phyloP scores from a whole-genome alignment of 2,797 vertebrate species.

The Acipenser ruthenus region DNA sequence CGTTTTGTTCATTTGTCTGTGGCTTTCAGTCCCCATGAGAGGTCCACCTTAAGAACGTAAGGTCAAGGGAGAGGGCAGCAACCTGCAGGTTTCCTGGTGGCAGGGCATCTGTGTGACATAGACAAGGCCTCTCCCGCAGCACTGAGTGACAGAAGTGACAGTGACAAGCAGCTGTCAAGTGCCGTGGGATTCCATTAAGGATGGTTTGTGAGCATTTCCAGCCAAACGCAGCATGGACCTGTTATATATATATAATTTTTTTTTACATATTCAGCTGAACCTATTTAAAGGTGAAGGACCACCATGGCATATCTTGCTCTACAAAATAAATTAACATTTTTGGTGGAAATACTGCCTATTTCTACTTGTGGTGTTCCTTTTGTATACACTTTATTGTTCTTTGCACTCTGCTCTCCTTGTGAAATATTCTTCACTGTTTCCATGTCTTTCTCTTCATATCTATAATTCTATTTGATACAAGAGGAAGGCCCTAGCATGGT shows the following conservation, averaged over 20 bases:
- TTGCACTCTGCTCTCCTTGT: too few species aligned
- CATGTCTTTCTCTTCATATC: too few species aligned
- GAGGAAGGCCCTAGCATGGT: neutral
- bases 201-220: slow-evolving; percentile 14
- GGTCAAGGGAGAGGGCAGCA: slow-evolving; percentile 6
- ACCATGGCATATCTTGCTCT: too few species aligned
- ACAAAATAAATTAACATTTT: too few species aligned
- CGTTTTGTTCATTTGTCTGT: too few species aligned
- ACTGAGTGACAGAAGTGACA: slow-evolving; percentile 9
- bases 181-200: slow-evolving; percentile 16
- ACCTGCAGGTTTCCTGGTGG: neutral
- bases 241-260: neutral
- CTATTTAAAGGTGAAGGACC: too few species aligned
- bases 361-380: too few species aligned
- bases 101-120: slow-evolving; percentile 14
- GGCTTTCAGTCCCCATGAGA: neutral
- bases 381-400: too few species aligned
- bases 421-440: too few species aligned
- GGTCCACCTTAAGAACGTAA: neutral
- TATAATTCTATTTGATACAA: slow-evolving; percentile 3
- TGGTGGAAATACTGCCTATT: too few species aligned
- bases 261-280: too few species aligned
- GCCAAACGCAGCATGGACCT: slow-evolving; percentile 18
- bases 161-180: slow-evolving; percentile 38
- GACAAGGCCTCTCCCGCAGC: neutral